Evolutionary conservation across 2,888 invertebrate genomes (phyloP), one percentile per base, ranked within the genome.

Genomic region (Geophilus truncorum): DNA sequence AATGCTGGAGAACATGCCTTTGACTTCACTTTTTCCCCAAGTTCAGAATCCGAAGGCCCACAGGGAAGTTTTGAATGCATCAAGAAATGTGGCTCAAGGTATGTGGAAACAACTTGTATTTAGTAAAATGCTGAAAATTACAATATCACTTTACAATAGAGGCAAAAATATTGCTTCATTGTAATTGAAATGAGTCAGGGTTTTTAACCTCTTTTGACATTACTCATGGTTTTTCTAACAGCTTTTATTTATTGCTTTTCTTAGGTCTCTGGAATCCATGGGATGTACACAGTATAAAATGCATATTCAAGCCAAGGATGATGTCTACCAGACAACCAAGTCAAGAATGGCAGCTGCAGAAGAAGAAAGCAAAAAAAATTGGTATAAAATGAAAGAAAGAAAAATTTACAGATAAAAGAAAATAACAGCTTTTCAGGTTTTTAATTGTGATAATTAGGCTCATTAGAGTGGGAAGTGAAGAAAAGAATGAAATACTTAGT

Each of bases 61-160:
- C 94, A 94, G 89, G 96, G 96, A 87, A 94, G 95, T 88, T 94
- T 96, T 89, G 96, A 97, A 89, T 97, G 96, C 88, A 92, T 97
- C 86, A 91, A 91, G 85, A 93, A 93, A 87, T 90, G 89, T 85
- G 89, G 89, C 84, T 85, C 88, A 83, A 88, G 87, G 89, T 89
- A 84, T n/a, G n/a, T n/a, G n/a, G n/a, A n/a, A n/a, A n/a, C n/a
- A n/a, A n/a, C n/a, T n/a, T n/a, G n/a, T n/a, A n/a, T n/a, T n/a
- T n/a, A n/a, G n/a, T n/a, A n/a, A n/a, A n/a, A n/a, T n/a, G n/a
- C n/a, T n/a, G n/a, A n/a, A n/a, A n/a, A n/a, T n/a, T n/a, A n/a
- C 85, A 86, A 40, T 18, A 40, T 40, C n/a, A n/a, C 4, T 40
- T 9, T 30, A 15, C 28, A 23, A 30, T 78, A n/a, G 51, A 40